Evolutionary conservation across 2,888 invertebrate species (phyloP).

Genomic region (Hyles lineata): DNA sequence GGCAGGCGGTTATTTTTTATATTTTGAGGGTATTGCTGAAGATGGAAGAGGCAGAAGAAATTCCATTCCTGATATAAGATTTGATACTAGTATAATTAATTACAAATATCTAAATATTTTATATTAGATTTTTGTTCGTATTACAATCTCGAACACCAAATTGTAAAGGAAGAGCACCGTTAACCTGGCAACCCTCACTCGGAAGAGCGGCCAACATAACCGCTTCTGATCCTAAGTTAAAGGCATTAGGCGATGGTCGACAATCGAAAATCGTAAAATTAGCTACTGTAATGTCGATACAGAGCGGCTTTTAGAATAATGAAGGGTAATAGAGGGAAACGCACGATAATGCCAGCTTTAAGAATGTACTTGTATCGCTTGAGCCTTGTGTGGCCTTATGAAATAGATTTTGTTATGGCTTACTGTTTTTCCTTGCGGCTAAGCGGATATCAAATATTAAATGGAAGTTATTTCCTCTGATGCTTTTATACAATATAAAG

Average conservation of each 20-base stretch:
- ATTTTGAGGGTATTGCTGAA: too few relatives aligned
- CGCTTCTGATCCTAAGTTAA: slow-evolving; percentile 26
- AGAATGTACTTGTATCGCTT: not conserved
- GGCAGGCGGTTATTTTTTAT: too few relatives aligned
- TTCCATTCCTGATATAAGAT: too few relatives aligned
- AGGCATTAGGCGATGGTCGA: slow-evolving; percentile 30
- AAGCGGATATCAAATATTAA: not conserved
- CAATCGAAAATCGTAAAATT: slow-evolving; percentile 27
- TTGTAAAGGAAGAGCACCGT: not conserved
- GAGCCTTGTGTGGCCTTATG: not conserved
- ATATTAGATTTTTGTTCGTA: too few relatives aligned
- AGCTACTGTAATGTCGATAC: slow-evolving; percentile 19
- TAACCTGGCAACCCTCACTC: not conserved
- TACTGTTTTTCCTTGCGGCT: not conserved
- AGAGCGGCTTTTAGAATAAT: slow-evolving; percentile 18
- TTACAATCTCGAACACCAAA: too few relatives aligned
- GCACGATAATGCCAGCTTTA: not conserved
- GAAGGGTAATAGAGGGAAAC: not conserved
- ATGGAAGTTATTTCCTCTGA: too few relatives aligned
- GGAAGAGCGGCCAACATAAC: slow-evolving; percentile 9
- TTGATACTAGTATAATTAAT: too few relatives aligned
- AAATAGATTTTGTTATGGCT: not conserved
- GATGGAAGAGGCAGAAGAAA: too few relatives aligned
- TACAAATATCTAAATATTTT: too few relatives aligned
- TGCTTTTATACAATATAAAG: too few relatives aligned